Evolutionary conservation across 1,140 invertebrate genomes (phyloP), one percentile per base, ranked within the genome.

Genomic region (Diploscapter pachys): DNA sequence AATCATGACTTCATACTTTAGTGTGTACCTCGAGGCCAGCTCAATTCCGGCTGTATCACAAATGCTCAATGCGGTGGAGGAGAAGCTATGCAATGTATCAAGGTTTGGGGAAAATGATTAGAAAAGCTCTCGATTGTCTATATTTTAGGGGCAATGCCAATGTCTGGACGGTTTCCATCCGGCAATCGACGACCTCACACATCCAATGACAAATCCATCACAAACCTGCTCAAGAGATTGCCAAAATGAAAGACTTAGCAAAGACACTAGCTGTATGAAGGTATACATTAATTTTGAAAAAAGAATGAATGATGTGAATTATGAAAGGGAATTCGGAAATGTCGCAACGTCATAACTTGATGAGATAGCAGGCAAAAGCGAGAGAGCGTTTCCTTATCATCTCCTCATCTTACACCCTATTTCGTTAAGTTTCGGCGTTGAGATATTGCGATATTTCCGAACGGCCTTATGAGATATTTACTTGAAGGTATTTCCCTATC

Each of bases 1-100:
- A 31, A 31, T 31, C 31, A 31, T 31, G 31, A 31, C 31, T 31
- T 31, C 31, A 31, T 31, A 31, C 31, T 31, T 31, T 31, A 53
- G 52, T 85, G 83, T 80, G 81, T 85, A 31, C 65, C 83, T n/a
- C 77, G 83, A 53, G 83, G 83, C 5, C 84, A 85, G 76, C 76
- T 85, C 8, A 77, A 78, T 13, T 77, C 82, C 3, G 80, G 80
- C 31, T 85, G 83, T 66, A 71, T 80, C 54, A 61, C 69, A 31
- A 76, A 85, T 75, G 84, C 84, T 61, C 83, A 85, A 67, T 85
- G 83, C 67, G 83, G 80, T 11, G 83, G 85, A 6, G 82, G 81
- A 31, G 83, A 85, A 64, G 83, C 80, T 48, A 85, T 85, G 83
- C 78, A 82, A 64, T 85, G 83, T 68, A 61, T 78, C 9, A 81